These are phyloP conservation scores for Apistogramma diplotaenia DNA, from an alignment of 2,113 vertebrate genomes.

Conservation along the genomic window DNA sequence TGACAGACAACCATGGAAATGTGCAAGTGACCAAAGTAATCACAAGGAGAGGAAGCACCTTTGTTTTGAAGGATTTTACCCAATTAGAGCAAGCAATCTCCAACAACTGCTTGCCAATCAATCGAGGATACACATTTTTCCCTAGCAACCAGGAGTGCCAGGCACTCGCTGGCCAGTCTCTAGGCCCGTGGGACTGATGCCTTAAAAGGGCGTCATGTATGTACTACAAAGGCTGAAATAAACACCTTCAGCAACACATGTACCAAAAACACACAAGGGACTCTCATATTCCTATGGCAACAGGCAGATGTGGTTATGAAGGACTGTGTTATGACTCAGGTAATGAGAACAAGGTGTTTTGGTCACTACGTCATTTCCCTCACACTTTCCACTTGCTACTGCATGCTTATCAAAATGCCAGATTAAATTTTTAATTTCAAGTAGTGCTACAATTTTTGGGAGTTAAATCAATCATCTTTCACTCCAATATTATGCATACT, in stretches of 20 bases:
- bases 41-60: not conserved
- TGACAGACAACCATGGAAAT: not conserved
- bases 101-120: not conserved
- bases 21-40: no score
- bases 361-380: not conserved
- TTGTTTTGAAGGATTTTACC: not conserved
- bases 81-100: not conserved
- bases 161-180: not conserved
- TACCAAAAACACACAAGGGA: conserved; percentile 19
- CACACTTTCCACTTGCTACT: not conserved
- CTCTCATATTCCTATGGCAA: conserved; percentile 43
- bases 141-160: not conserved
- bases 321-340: conserved; percentile 34
- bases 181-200: not conserved
- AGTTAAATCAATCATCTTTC: not conserved
- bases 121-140: not conserved
- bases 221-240: conserved; percentile 1
- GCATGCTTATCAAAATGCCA: not conserved
- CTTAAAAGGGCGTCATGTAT: not conserved
- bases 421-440: not conserved
- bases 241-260: not conserved
- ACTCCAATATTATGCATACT: not conserved
- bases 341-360: conserved; percentile 32
- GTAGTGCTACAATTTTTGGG: not conserved
- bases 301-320: conserved; percentile 34